Evolutionary conservation across 2,113 vertebrate species (phyloP), one percentile per base, ranked within the genome.

Genomic region (Boleophthalmus pectinirostris): DNA sequence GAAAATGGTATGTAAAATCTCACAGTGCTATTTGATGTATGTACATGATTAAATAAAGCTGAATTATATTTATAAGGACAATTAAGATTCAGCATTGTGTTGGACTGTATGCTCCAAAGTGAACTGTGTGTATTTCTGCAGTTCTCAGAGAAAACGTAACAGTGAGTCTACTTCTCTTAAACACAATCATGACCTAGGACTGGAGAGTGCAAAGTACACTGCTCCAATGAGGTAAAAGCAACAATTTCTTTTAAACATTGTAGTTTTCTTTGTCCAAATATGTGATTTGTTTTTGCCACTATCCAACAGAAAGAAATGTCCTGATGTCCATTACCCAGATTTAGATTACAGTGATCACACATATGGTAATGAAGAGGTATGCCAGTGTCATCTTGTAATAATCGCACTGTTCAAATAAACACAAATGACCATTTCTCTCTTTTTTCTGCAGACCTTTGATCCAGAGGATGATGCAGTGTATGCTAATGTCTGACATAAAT

Each of bases 1-100:
- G n/a, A 75, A 86, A 72, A 49, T 72, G 88, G 93, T 93, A 85
- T 83, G 87, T 79, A 63, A 5, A 1, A 10, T 54, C 20, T n/a
- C 51, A 53, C 8, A 53, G 9, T 43, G 38, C 10, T 43, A 43
- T 43, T 43, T 43, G 38, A 43, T 43, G 8, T 43, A 43, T 43
- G 38, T 10, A 11, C 38, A 43, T 43, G 38, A 43, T 16, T 35
- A 23, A 23, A 23, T 24, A 58, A 58, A 58, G 25, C 51, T n/a
- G 21, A 21, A n/a, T 54, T n/a, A 54, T 7, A 54, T 6, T 18
- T 43, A 38, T 38, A 43, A 43, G 38, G 9, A 43, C 29, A 29
- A 2, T 47, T 15, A 54, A 54, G 2, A 15, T n/a, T n/a, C 15
- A 15, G 13, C 3, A 47, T 16, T 47, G 7, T 54, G n/a, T 54